A percentile compares a stretch with the other conserved stretches of the same genome.
These are phyloP conservation scores for Oscheius sp. DNA, from an alignment of 1,140 invertebrate species.

Conservation along the genomic window DNA sequence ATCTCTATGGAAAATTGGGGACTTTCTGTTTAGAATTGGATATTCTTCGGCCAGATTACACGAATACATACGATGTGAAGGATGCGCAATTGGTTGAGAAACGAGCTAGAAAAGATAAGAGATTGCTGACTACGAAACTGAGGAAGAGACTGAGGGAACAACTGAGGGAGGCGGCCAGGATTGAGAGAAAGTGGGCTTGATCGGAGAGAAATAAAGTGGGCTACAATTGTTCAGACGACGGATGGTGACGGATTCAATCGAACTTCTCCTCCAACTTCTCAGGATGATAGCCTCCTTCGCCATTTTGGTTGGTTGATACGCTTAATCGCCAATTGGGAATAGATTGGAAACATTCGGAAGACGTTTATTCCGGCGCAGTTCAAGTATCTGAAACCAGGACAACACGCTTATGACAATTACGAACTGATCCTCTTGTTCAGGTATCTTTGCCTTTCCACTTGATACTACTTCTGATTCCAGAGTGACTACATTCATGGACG, in stretches of 20 bases:
- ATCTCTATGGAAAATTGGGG: background rate
- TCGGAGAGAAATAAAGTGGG: background rate
- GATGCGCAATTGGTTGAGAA: constrained; percentile 28
- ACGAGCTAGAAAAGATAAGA: constrained; percentile 33
- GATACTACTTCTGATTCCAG: constrained; percentile 19
- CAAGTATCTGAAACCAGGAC: constrained; percentile 33
- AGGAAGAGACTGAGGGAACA: constrained; percentile 33
- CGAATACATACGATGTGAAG: constrained; percentile 32
- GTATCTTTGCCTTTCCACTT: background rate
- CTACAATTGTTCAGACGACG: constrained; percentile 26
- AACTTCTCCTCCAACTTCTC: constrained; percentile 38
- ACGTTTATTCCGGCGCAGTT: constrained; percentile 43
- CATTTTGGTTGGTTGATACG: constrained; percentile 32
- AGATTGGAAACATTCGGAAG: constrained; percentile 40
- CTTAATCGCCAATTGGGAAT: too few relatives aligned
- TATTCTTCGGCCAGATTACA: constrained; percentile 30
- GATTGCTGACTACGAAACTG: constrained; percentile 26
- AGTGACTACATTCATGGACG: constrained; percentile 30
- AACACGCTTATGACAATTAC: constrained; percentile 24
- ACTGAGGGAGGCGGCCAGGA: constrained; percentile 24
- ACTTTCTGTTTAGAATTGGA: constrained; percentile 26
- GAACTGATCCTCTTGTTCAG: constrained; percentile 29
- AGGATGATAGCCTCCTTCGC: constrained; percentile 42
- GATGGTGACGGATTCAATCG: constrained; percentile 37
- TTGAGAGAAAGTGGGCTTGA: constrained; percentile 14